Evolutionary conservation across 2,797 vertebrate genomes (phyloP), one percentile per base, ranked within the genome.

Genomic region (Yasuhikotakia modesta): DNA sequence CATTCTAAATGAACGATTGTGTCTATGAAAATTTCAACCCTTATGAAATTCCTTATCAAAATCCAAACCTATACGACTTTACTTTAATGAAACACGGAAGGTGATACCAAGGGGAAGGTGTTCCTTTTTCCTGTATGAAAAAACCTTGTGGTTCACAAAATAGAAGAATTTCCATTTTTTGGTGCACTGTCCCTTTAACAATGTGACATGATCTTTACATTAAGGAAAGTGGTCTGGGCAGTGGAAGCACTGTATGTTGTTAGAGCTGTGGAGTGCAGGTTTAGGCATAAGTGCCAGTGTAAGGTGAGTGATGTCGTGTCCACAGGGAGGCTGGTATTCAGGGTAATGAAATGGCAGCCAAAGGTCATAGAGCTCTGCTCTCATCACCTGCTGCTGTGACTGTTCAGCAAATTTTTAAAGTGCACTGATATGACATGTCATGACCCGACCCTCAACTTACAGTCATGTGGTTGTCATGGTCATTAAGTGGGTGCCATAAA

Each of bases 281-380:
- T 73, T 30, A 58, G 67, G 61, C 46, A 50, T 55, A 43, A 48
- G 46, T 60, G 76, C 58, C 70, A 58, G 46, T 22, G 11, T 67
- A 58, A 83, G 79, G 76, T 67, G 67, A 80, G 50, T 53, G 55
- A 53, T 43, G 60, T 77, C 24, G 7, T 39, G 21, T 78, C 70
- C 65, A 60, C 4, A 27, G 52, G 55, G 77, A 79, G 68, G 19
- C 24, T 67, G 55, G 48, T 13, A 65, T 65, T 60, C 52, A 45
- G 68, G 32, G 22, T 83, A 71, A 73, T 83, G 70, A 73, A 70
- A 35, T 68, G 67, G 5, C 35, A 63, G 66, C 76, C 77, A 80
- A 55, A 48, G 64, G 76, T 57, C 76, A 69, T 24, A 71, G 76
- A 79, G 70, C 67, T 65, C 43, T 19, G 50, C 45, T 76, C 13